Evolutionary conservation across 2,113 vertebrate species (phyloP).

Genomic region (Tapirus terrestris): DNA sequence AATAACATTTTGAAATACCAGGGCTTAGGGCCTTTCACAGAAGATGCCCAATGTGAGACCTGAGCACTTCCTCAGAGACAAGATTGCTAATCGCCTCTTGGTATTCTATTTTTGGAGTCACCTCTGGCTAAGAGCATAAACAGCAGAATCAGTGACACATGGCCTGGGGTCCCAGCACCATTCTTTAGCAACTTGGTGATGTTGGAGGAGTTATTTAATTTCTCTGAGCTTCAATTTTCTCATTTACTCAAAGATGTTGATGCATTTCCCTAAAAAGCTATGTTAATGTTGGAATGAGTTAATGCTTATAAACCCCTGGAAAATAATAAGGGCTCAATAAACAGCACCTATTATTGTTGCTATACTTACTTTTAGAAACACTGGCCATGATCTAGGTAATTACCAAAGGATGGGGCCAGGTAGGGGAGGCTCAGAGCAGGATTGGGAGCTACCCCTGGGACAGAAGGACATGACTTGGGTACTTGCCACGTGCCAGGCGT

Average conservation of each 20-base stretch:
- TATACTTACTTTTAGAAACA: not conserved
- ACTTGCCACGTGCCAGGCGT: not conserved
- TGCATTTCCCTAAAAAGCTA: not conserved
- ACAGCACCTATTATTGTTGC: not conserved
- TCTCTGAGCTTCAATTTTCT: not conserved
- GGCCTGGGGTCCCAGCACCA: not conserved
- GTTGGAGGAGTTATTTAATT: not conserved
- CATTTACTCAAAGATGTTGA: not conserved
- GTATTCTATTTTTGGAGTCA: not conserved
- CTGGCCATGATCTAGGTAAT: not conserved
- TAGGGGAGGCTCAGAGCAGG: not conserved
- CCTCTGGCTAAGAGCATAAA: not conserved
- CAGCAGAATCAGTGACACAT: rapidly evolving
- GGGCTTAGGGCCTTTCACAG: not conserved
- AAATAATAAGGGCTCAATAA: not conserved
- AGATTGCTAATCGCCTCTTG: not conserved
- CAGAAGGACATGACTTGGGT: not conserved
- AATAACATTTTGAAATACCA: constrained; percentile 34
- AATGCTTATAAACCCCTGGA: not conserved
- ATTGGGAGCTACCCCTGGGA: not conserved
- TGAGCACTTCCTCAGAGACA: not conserved
- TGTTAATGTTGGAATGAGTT: not conserved
- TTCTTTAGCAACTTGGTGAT: not conserved
- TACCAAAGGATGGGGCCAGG: not conserved
- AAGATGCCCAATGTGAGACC: not conserved